phyloP scores from a whole-genome alignment of 92 coral and sea anemone genomes.

The Bergia sp. region DNA sequence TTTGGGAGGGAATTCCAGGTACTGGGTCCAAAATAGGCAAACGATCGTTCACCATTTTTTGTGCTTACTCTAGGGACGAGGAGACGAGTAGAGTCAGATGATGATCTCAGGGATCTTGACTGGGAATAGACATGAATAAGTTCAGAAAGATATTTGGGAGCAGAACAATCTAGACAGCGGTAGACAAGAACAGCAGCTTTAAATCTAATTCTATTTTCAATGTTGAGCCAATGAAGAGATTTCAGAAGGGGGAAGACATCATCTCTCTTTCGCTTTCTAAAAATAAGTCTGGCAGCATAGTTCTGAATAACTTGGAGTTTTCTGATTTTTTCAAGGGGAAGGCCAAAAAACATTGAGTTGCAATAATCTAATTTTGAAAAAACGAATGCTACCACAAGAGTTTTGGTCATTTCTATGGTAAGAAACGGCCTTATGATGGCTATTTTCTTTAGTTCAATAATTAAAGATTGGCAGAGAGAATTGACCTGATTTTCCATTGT shows the following conservation, averaged over 20 bases:
- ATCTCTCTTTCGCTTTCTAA: neutral
- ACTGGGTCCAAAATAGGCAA: neutral
- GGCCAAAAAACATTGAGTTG: too few species aligned
- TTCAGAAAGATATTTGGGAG: neutral
- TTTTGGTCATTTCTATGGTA: neutral
- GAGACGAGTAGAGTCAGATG: constrained; percentile 3
- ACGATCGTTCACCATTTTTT: neutral
- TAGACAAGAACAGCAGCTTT: neutral
- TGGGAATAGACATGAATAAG: neutral
- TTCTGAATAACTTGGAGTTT: neutral
- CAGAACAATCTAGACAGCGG: neutral
- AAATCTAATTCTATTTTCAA: constrained; percentile 7
- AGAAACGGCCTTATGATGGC: neutral
- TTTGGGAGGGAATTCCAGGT: neutral
- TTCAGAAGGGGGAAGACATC: neutral
- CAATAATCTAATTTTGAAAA: too few species aligned
- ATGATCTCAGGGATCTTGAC: neutral
- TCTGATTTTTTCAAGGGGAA: neutral
- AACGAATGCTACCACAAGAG: too few species aligned
- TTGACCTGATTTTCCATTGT: neutral
- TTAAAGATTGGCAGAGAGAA: neutral
- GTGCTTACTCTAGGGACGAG: neutral
- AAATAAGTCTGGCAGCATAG: neutral
- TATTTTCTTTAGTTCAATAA: neutral
- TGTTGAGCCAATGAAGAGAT: neutral